Evolutionary conservation across 2,797 vertebrate species (phyloP).

Genomic region (Tokudaia muenninki): DNA sequence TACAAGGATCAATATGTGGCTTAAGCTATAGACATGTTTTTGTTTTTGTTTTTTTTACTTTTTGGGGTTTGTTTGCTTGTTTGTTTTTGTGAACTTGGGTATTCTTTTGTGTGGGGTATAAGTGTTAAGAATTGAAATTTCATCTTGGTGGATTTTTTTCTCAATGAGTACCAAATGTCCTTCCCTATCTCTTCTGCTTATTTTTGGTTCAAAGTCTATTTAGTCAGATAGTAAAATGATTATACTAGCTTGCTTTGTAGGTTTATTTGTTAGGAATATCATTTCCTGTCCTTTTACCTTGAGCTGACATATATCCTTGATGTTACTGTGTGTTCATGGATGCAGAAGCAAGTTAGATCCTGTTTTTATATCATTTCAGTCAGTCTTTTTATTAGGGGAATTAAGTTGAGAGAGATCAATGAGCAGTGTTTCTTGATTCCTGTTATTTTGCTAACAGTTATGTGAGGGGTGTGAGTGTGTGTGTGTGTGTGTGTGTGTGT

Average conservation of each 20-base stretch:
- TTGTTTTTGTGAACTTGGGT: neutral
- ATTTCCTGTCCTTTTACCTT: neutral
- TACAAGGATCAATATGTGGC: neutral
- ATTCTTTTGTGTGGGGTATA: neutral
- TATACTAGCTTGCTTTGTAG: neutral
- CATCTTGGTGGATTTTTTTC: neutral
- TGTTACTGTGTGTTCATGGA: neutral
- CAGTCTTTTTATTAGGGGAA: neutral
- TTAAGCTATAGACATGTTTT: neutral
- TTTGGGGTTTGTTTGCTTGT: neutral
- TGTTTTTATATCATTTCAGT: neutral
- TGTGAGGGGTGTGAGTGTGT: neutral
- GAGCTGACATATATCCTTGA: neutral
- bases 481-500: neutral
- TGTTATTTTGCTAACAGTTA: neutral
- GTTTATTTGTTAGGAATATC: neutral
- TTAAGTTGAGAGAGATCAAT: neutral
- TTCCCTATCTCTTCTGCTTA: neutral
- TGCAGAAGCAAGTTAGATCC: neutral
- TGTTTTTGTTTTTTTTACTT: neutral
- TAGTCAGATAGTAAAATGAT: neutral
- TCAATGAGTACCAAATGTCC: neutral
- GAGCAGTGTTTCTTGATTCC: neutral
- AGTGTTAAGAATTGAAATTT: neutral
- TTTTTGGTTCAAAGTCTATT: neutral